A percentile compares a stretch with the other conserved stretches of the same genome.
phyloP scores from a whole-genome alignment of 2,888 invertebrate genomes.

The Torymus tubicola region DNA sequence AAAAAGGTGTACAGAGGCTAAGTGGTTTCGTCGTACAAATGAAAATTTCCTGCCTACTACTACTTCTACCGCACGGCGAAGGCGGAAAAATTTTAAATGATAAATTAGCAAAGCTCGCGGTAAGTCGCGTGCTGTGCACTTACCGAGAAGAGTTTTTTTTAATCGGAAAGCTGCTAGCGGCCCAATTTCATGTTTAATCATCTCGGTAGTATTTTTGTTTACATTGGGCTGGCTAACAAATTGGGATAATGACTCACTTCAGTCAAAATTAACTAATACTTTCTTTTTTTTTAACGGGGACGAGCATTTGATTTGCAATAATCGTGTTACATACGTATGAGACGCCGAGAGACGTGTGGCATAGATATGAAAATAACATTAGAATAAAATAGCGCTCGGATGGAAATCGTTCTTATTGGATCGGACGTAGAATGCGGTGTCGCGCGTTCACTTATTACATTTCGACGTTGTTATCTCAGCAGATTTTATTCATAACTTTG shows the following conservation, averaged over 20 bases:
- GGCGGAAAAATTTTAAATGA: background rate
- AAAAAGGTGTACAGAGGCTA: background rate
- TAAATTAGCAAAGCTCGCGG: background rate
- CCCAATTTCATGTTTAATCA: background rate
- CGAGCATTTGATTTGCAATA: too few relatives aligned
- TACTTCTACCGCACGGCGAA: background rate
- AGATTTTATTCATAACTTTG: too few relatives aligned
- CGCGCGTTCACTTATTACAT: too few relatives aligned
- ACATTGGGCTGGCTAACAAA: background rate
- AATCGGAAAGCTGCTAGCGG: background rate
- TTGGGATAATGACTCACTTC: background rate
- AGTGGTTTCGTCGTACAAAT: background rate
- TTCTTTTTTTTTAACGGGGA: too few relatives aligned
- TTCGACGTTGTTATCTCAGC: too few relatives aligned
- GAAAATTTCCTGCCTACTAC: background rate
- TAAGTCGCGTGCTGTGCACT: background rate
- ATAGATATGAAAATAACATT: too few relatives aligned
- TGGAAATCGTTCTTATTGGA: too few relatives aligned
- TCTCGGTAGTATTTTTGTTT: background rate
- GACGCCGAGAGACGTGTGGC: too few relatives aligned
- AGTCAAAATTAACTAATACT: too few relatives aligned
- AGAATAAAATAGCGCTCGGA: too few relatives aligned
- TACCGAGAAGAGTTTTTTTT: slow-evolving; percentile 3
- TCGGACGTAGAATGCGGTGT: too few relatives aligned
- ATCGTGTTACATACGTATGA: too few relatives aligned